Conservation (phyloP, 2,113 vertebrate species). For the Megaptera novaeangliae region DNA sequence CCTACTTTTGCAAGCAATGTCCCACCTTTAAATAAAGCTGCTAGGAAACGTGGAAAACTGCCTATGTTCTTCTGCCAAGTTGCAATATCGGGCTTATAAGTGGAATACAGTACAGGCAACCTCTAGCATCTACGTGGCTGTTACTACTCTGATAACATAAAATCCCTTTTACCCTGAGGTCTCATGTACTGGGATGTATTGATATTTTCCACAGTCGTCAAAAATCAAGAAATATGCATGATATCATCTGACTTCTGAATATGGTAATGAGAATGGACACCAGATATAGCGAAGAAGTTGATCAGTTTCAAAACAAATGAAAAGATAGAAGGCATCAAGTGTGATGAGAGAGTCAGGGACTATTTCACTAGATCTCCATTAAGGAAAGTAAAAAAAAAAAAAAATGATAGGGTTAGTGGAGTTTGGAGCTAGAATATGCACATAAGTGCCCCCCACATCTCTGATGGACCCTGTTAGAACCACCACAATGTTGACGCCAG, state of each 20-base stretch:
- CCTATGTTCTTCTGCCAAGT: neutral
- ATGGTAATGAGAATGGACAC: neutral
- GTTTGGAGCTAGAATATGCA: neutral
- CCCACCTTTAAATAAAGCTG: slow-evolving; percentile 25
- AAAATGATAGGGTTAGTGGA: neutral
- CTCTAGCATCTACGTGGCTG: neutral
- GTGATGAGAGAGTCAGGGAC: neutral
- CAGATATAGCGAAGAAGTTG: neutral
- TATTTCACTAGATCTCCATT: neutral
- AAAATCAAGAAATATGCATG: neutral
- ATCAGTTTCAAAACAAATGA: neutral
- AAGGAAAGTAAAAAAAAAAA: neutral
- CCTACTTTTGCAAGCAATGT: neutral
- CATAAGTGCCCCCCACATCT: neutral
- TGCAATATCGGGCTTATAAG: neutral
- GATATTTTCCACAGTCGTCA: neutral
- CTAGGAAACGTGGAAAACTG: neutral
- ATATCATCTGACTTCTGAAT: neutral
- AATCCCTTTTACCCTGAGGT: neutral
- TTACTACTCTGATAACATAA: neutral
- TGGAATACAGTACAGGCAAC: neutral
- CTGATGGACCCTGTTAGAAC: neutral
- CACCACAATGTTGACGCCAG: accelerated
- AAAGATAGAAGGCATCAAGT: neutral
- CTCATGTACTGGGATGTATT: neutral